A percentile compares a stretch with the other conserved stretches of the same genome.
These are phyloP conservation scores for Protaetia brevitarsis DNA, from an alignment of 1,140 invertebrate species.

Conservation along the genomic window DNA sequence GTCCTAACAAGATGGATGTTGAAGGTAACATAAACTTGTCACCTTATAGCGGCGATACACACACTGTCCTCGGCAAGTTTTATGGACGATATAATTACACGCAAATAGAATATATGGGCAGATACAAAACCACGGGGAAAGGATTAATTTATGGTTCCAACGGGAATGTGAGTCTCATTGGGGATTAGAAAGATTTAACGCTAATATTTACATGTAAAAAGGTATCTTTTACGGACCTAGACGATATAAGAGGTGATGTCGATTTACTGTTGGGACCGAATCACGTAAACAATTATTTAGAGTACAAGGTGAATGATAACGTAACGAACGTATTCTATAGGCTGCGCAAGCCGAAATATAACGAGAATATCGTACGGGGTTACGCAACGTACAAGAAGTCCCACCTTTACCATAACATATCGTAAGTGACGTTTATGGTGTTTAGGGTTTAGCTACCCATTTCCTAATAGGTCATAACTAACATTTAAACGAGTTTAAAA, in stretches of 20 bases:
- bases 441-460: too few species aligned
- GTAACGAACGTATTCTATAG: conserved; percentile 51
- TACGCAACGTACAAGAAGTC: conserved; percentile 47
- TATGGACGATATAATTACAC: conserved; percentile 42
- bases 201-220: too few species aligned
- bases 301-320: conserved; percentile 47
- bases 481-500: neutral
- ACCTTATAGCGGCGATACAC: conserved; percentile 61
- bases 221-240: conserved; percentile 31
- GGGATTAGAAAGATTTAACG: neutral
- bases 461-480: conserved; percentile 18
- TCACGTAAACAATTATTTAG: conserved; percentile 51
- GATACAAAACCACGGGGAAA: conserved; percentile 35
- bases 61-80: conserved; percentile 55
- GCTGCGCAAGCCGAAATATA: conserved; percentile 50
- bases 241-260: conserved; percentile 52
- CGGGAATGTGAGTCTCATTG: conserved; percentile 34
- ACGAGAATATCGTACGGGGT: conserved; percentile 49
- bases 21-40: conserved; percentile 54
- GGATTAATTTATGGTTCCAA: conserved; percentile 35
- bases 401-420: conserved; percentile 47
- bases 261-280: conserved; percentile 50
- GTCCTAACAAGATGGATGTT: conserved; percentile 52
- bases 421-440: conserved; percentile 39
- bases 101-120: conserved; percentile 39